Evolutionary conservation across 2,888 invertebrate species (phyloP), one percentile per base, ranked within the genome.

Genomic region (Euplexia lucipara): DNA sequence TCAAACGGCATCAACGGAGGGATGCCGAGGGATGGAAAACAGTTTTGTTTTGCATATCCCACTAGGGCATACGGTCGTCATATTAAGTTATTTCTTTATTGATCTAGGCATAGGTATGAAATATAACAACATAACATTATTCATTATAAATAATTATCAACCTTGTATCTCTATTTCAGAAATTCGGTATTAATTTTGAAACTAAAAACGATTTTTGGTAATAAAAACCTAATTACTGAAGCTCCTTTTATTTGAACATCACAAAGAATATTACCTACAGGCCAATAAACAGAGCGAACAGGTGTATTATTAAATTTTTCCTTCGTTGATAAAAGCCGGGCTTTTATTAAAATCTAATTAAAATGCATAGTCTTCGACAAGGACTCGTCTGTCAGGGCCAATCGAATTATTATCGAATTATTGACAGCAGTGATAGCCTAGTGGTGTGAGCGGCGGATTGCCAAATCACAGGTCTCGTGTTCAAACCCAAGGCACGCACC

Each of bases 321-420:
- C 16, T 44, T 30, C 18, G 57, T 34, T 44, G 32, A 30, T 32
- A 45, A 42, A 35, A 48, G 34, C 34, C 16, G 22, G 32, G 49
- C 63, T 75, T 80, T 75, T 66, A 83, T 66, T 77, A 70, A 64
- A 81, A 80, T 75, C 35, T 73, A 69, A 83, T 84, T 80, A 75
- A 75, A 80, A 78, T 75, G 75, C 73, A 79, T 63, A 70, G 57
- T 65, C 49, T 49, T 61, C 16, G 62, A 30, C 49, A 45, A 59
- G 9, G n/a, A 48, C 60, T 68, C 57, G 53, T 59, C 52, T 58
- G 48, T 22, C 48, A 56, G 58, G 32, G 26, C 56, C 61, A 81
- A 83, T 83, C 51, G 70, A 80, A 82, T 84, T 79, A 79, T 44
- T 48, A 44, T 62, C 66, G n/a, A n/a, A n/a, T n/a, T n/a, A n/a